A percentile compares a stretch with the other conserved stretches of the same genome.
phyloP scores from a whole-genome alignment of 2,113 vertebrate species.

The Sphyrna mokarran region DNA sequence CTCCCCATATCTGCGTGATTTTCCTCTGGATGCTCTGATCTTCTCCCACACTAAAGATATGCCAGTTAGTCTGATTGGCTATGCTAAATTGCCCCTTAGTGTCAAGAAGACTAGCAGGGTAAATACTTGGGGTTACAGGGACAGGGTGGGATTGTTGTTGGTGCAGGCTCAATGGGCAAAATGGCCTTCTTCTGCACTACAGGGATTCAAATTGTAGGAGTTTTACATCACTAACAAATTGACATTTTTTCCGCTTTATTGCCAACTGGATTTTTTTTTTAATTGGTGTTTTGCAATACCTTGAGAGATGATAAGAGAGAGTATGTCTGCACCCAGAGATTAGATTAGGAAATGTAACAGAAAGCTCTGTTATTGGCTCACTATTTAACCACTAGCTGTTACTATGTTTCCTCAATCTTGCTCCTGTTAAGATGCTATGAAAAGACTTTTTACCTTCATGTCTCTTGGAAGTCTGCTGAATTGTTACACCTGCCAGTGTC shows the following conservation, averaged over 20 bases:
- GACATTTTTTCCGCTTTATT: neutral
- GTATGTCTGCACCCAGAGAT: neutral
- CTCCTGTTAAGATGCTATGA: neutral
- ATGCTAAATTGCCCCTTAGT: too few species aligned
- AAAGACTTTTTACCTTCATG: neutral
- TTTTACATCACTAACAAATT: neutral
- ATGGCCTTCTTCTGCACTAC: neutral
- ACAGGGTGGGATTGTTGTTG: too few species aligned
- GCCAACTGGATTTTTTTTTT: neutral
- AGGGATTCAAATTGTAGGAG: neutral
- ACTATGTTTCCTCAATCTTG: neutral
- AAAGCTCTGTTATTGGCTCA: neutral
- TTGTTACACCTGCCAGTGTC: neutral
- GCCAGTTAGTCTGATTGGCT: too few species aligned
- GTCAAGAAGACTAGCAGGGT: too few species aligned
- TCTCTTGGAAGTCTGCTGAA: neutral
- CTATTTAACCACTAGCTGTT: neutral
- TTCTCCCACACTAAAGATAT: too few species aligned
- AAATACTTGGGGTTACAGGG: too few species aligned
- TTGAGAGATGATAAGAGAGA: neutral
- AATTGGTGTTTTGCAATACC: neutral
- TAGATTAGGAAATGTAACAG: neutral
- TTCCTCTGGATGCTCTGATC: too few species aligned
- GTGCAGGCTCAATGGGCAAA: neutral
- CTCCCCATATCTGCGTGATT: too few species aligned